Base-by-base conservation (phyloP, 2,888 invertebrate genomes). In the Apodemia duryi region DNA sequence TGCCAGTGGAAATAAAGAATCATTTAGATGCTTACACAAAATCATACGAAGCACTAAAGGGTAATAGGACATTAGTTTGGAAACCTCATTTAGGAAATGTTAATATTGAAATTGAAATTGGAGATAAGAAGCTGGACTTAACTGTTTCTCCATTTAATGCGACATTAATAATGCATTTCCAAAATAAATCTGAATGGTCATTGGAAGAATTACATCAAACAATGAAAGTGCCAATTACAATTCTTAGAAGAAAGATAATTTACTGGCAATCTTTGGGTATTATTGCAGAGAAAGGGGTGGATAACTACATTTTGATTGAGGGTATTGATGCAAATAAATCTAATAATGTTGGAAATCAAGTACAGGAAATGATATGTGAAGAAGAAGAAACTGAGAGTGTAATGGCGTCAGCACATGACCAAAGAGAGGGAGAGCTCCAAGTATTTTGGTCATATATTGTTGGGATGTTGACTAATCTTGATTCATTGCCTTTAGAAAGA, bases 361-460 rank as follows among this genome's bases (percentile, higher is more conserved):
- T 93, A 0, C 88, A 92, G 65, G 94, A 95, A 71, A 94, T 95
- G 84, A 94, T 95, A 70, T 95, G 96, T 71, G 97, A 97, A 74
- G 98, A 98, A 81, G 98, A 97, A 75, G 98, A 98, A 83, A 92
- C 95, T 1, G 98, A 98, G 85, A 98, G 98, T 81, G 98, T 96
- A 0, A 97, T 98, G 97, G 98, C 98, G 1, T 98, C 98, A 29
- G 96, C 97, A 1, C 97, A 97, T 81, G 98, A 98, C 81, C 98
- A 98, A 83, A 93, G 98, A 67, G 98, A 98, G 86, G 98, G 98
- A 74, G 98, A 98, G 82, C 90, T 98, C 66, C 98, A 98, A 93
- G 95, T 95, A 63, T 98, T 98, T 84, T 99, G 99, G 99, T 97
- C 98, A 0, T 99, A 98, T 79, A 98, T 99, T 75, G 96, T 98